phyloP scores from a whole-genome alignment of 1,140 invertebrate genomes.

The Drosophila lini region DNA sequence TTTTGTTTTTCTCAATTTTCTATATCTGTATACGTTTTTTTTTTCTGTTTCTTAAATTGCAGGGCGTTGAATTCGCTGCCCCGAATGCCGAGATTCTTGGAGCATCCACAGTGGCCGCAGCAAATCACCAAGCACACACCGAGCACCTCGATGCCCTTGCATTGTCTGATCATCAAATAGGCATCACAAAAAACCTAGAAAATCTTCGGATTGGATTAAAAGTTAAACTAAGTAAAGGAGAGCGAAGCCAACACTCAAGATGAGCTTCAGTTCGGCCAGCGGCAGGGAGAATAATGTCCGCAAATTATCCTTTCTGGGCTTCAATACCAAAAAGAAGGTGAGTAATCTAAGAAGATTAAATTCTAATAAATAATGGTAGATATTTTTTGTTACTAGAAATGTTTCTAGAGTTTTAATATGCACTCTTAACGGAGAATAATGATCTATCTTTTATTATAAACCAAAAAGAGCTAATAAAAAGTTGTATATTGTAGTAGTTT shows the following conservation, averaged over 20 bases:
- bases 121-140: constrained; percentile 33
- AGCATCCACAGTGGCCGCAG: constrained; percentile 67
- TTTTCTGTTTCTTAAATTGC: constrained; percentile 13
- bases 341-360: constrained; percentile 27
- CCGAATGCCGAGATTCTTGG: constrained; percentile 78
- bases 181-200: not conserved
- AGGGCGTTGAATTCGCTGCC: constrained; percentile 43
- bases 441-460: not conserved
- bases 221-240: constrained; percentile 7
- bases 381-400: not conserved
- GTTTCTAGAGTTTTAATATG: not conserved
- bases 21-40: not conserved
- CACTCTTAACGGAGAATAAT: not conserved
- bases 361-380: too few species aligned
- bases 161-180: constrained; percentile 73
- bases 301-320: constrained; percentile 78
- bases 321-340: constrained; percentile 83
- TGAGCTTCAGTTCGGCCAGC: constrained; percentile 80
- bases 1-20: not conserved
- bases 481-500: not conserved
- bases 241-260: constrained; percentile 43
- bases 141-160: constrained; percentile 54
- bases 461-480: not conserved
- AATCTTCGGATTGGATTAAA: constrained; percentile 17
- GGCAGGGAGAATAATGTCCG: constrained; percentile 79